Evolutionary conservation across 2,113 vertebrate genomes (phyloP).

Genomic region (human): GRCh38 chr4:19297501-19298000

Average conservation of each 20-base stretch:
- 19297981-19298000: not conserved
- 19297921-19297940: not conserved
- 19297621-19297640: not conserved
- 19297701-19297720: not conserved
- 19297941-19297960: not conserved
- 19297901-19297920: not conserved
- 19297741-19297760: not conserved
- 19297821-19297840: not conserved
- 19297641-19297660: not conserved
- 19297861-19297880: not conserved
- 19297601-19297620: not conserved
- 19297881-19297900: not conserved
- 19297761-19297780: not conserved
- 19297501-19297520: not conserved
- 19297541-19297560: not conserved
- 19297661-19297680: not conserved
- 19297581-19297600: not conserved
- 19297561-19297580: not conserved
- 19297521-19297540: not conserved
- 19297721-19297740: not conserved
- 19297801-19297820: not conserved
- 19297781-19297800: conserved; percentile 2
- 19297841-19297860: not conserved
- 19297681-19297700: conserved; percentile 22
- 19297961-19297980: not conserved